These are phyloP conservation scores for Atrichornis clamosus DNA, from an alignment of 2,113 vertebrate genomes.

Conservation along the genomic window DNA sequence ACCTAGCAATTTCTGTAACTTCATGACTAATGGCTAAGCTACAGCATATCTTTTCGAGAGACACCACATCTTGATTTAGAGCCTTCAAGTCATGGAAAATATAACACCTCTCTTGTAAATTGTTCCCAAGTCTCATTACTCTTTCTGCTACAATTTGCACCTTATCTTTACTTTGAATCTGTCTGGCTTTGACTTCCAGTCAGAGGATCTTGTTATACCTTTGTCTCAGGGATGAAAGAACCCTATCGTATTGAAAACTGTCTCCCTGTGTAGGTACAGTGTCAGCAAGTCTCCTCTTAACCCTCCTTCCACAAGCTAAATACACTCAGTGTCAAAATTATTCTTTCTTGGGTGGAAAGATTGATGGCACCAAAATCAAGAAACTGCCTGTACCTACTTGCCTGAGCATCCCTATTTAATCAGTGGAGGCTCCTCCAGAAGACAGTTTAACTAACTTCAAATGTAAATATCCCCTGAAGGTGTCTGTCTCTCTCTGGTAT, in stretches of 20 bases:
- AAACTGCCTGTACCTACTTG: background rate
- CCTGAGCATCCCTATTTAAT: background rate
- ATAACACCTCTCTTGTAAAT: constrained; percentile 13
- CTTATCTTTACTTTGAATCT: constrained; percentile 48
- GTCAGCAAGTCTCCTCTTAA: background rate
- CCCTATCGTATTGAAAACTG: background rate
- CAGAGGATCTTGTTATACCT: constrained; percentile 1
- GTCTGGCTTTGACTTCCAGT: constrained; percentile 13
- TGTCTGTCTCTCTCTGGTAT: background rate
- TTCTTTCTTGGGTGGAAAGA: background rate
- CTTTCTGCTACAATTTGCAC: constrained; percentile 18
- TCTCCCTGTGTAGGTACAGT: background rate
- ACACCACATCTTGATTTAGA: constrained; percentile 4
- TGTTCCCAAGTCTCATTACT: constrained; percentile 8
- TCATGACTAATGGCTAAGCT: background rate
- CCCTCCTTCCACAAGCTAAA: background rate
- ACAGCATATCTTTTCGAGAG: background rate
- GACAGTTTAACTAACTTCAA: background rate
- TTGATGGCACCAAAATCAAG: background rate
- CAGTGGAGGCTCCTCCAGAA: background rate
- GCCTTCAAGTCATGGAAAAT: constrained; percentile 15
- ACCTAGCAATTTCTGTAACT: background rate
- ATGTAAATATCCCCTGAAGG: background rate
- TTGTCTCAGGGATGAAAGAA: constrained; percentile 10
- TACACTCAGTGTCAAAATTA: background rate